Conservation (phyloP, 2,113 vertebrate genomes). For the Erythrolamprus reginae region DNA sequence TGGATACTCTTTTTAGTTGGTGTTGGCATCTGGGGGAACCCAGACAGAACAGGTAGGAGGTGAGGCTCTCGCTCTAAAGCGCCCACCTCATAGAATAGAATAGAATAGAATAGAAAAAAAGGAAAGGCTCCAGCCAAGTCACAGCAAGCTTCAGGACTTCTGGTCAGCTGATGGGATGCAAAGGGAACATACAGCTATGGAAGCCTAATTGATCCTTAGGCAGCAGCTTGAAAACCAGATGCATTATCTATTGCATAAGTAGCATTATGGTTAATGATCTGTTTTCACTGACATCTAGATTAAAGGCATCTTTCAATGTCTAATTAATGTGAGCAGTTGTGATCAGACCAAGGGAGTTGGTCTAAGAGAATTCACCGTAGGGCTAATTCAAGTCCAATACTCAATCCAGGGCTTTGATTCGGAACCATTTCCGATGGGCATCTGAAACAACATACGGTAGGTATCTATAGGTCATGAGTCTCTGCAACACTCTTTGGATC, state of each 20-base stretch:
- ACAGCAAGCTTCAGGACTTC: not conserved
- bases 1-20: too few species aligned
- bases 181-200: not conserved
- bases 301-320: not conserved
- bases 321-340: not conserved
- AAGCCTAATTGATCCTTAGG: not conserved
- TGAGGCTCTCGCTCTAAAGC: too few species aligned
- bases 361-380: not conserved
- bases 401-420: not conserved
- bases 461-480: not conserved
- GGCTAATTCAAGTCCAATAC: not conserved
- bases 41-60: too few species aligned
- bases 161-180: slow-evolving; percentile 14
- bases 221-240: not conserved
- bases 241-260: not conserved
- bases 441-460: not conserved
- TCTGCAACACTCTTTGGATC: not conserved
- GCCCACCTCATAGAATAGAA: too few species aligned
- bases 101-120: too few species aligned
- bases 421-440: not conserved
- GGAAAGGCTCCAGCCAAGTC: not conserved
- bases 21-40: too few species aligned
- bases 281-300: not conserved
- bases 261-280: not conserved
- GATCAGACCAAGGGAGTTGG: not conserved